These are phyloP conservation scores for Drosophila neocordata DNA, from an alignment of 1,140 invertebrate genomes.

Conservation along the genomic window DNA sequence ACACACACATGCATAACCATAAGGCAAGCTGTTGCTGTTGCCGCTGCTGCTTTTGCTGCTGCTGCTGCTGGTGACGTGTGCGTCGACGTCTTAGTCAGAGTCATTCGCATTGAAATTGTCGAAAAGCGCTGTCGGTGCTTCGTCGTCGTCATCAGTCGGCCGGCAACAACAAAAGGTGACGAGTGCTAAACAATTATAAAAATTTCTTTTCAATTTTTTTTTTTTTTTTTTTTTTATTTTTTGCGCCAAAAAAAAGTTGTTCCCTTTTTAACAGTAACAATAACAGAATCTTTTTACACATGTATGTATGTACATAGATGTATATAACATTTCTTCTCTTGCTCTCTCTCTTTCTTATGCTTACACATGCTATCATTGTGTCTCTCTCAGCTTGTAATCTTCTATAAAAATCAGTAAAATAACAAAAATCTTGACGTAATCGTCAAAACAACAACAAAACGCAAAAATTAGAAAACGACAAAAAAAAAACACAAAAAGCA, in stretches of 20 bases:
- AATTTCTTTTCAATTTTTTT: conserved; percentile 18
- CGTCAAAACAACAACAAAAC: conserved; percentile 57
- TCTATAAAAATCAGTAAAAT: conserved; percentile 71
- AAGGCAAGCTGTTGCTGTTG: conserved; percentile 20
- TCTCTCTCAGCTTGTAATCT: conserved; percentile 57
- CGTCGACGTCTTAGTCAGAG: conserved; percentile 44
- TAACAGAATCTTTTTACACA: conserved; percentile 21
- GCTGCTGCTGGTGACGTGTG: conserved; percentile 56
- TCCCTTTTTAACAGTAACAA: conserved; percentile 35
- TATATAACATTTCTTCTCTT: conserved; percentile 31
- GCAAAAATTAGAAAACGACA: conserved; percentile 37
- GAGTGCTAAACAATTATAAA: conserved; percentile 39
- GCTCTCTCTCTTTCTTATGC: neutral
- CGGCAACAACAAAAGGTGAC: conserved; percentile 49
- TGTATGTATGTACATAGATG: conserved; percentile 4
- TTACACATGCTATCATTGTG: neutral
- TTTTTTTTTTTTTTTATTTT: neutral
- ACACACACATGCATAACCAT: conserved; percentile 5
- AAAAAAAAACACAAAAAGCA: conserved; percentile 41
- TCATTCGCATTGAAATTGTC: conserved; percentile 60
- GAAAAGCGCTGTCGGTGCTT: conserved; percentile 33
- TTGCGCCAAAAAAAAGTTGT: conserved; percentile 25
- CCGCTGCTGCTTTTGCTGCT: conserved; percentile 22
- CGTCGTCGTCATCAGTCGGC: conserved; percentile 1
- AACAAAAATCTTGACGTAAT: conserved; percentile 82